Evolutionary conservation across 2,113 vertebrate genomes (phyloP).

Genomic region (Delphinus delphis): DNA sequence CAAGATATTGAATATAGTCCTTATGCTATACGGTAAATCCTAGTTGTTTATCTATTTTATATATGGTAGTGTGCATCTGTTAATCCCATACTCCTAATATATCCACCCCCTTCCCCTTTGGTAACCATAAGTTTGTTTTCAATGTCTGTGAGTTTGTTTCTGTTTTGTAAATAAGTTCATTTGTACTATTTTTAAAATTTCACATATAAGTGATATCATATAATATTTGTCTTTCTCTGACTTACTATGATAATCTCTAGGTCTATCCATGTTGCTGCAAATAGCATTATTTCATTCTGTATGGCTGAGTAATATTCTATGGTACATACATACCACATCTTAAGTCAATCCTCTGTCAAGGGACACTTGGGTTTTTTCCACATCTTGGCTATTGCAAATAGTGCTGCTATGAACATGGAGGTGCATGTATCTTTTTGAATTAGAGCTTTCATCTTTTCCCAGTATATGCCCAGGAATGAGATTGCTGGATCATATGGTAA

Average conservation of each 20-base stretch:
- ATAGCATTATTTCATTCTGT: neutral
- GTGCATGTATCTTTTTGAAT: too few relatives aligned
- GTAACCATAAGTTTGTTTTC: neutral
- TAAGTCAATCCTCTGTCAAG: neutral
- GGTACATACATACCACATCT: neutral
- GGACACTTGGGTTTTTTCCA: neutral
- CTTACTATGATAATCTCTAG: neutral
- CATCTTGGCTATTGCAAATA: neutral
- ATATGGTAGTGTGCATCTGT: neutral
- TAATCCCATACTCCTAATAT: neutral
- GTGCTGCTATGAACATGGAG: too few relatives aligned
- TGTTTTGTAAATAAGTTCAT: too few relatives aligned
- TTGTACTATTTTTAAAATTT: too few relatives aligned
- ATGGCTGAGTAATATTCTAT: neutral
- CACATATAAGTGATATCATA: too few relatives aligned
- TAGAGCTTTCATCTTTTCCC: too few relatives aligned
- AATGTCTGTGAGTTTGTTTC: neutral
- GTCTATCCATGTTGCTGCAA: neutral
- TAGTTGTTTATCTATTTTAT: neutral
- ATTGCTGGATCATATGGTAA: too few relatives aligned
- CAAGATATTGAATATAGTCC: neutral
- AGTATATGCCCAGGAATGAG: too few relatives aligned
- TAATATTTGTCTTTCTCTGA: too few relatives aligned
- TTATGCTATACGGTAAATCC: neutral
- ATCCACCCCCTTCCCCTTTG: neutral